Conservation (phyloP, 2,888 invertebrate species). For the Furcula furcula region DNA sequence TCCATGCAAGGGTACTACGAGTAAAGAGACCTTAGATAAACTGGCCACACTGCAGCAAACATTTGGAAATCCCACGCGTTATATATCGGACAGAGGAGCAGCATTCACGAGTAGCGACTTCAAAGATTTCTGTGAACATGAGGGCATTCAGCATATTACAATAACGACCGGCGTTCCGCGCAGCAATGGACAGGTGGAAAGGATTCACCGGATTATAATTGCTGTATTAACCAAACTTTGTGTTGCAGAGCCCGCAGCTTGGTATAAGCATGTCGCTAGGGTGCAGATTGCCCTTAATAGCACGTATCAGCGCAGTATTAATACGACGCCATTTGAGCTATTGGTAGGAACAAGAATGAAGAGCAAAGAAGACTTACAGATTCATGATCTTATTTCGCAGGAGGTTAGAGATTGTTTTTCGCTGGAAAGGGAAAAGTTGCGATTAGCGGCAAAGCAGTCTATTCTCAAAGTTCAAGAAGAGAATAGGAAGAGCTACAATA, state of each 20-base stretch:
- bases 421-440: constrained; percentile 6
- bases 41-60: background rate
- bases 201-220: background rate
- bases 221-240: background rate
- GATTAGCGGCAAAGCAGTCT: constrained; percentile 8
- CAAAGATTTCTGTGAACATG: background rate
- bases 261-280: constrained; percentile 1
- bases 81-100: background rate
- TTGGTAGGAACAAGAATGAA: constrained; percentile 11
- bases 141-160: background rate
- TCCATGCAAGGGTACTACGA: background rate
- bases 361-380: background rate
- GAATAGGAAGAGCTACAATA: constrained; percentile 4
- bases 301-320: constrained; percentile 19
- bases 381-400: constrained; percentile 4
- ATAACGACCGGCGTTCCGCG: background rate
- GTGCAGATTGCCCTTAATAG: constrained; percentile 23
- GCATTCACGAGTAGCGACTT: background rate
- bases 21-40: background rate
- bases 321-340: constrained; percentile 18
- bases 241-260: background rate
- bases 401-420: constrained; percentile 2
- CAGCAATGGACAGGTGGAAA: background rate
- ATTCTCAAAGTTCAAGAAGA: constrained; percentile 13
- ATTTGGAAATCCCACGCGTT: background rate